phyloP scores from a whole-genome alignment of 2,888 invertebrate species.

The Synergus umbraculus region DNA sequence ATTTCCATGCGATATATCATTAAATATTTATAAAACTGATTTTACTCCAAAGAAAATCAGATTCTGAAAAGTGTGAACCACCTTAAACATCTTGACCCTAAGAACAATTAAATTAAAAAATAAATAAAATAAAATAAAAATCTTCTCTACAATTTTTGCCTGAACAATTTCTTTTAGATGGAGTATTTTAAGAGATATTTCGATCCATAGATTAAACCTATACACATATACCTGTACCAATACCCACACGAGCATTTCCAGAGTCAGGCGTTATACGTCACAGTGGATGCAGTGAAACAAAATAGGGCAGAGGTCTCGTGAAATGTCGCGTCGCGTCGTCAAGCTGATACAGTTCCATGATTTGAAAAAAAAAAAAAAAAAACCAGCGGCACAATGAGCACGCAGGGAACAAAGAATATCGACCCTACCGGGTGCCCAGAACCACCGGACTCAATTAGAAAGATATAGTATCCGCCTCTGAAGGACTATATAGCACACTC shows the following conservation, averaged over 20 bases:
- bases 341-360: constrained; percentile 59
- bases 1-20: no score
- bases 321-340: constrained; percentile 49
- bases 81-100: no score
- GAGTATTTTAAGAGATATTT: no score
- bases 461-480: constrained; percentile 53
- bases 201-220: no score
- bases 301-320: constrained; percentile 55
- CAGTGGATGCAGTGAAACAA: constrained; percentile 51
- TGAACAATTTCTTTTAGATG: no score
- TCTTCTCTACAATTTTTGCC: no score
- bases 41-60: no score
- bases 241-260: constrained; percentile 26
- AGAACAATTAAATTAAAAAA: no score
- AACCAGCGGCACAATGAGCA: constrained; percentile 62
- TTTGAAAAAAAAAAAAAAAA: constrained; percentile 52
- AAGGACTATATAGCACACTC: constrained; percentile 41
- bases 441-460: constrained; percentile 65
- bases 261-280: constrained; percentile 41
- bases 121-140: no score
- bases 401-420: constrained; percentile 67
- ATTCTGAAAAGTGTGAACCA: no score
- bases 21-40: no score
- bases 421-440: constrained; percentile 56
- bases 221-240: background rate